phyloP scores from a whole-genome alignment of 2,888 invertebrate genomes.

The Platypus cylindrus region DNA sequence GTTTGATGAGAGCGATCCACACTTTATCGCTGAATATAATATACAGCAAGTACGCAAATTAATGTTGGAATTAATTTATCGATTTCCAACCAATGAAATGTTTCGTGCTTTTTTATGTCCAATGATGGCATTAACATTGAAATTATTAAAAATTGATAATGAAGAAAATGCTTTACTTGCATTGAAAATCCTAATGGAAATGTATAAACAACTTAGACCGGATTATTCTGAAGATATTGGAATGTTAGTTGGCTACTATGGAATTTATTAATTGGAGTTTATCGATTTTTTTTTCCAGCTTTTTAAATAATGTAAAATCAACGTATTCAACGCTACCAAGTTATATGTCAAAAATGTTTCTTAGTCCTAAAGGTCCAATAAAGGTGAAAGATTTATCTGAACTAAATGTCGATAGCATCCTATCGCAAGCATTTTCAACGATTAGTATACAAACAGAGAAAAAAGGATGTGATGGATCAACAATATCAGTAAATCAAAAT shows the following conservation, averaged over 20 bases:
- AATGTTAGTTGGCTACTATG: not conserved
- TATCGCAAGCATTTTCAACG: conserved; percentile 83
- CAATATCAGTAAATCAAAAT: conserved; percentile 53
- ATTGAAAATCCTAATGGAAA: conserved; percentile 88
- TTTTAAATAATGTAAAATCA: conserved; percentile 83
- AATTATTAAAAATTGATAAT: conserved; percentile 86
- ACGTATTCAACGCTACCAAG: conserved; percentile 87
- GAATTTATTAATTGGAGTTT: not conserved
- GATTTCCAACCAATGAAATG: conserved; percentile 83
- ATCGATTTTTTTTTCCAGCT: conserved; percentile 38
- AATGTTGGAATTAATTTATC: conserved; percentile 89
- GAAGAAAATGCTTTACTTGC: conserved; percentile 96
- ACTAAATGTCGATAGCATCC: conserved; percentile 68
- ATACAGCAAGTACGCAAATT: conserved; percentile 84
- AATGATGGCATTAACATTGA: conserved; percentile 79
- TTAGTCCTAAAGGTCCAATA: conserved; percentile 72
- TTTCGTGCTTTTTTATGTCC: conserved; percentile 74
- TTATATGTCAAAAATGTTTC: conserved; percentile 85
- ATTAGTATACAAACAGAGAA: conserved; percentile 83
- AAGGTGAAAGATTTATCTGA: conserved; percentile 80
- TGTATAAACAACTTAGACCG: conserved; percentile 90
- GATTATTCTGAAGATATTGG: conserved; percentile 73
- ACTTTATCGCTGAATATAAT: conserved; percentile 92
- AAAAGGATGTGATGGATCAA: conserved; percentile 60
- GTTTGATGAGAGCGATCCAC: conserved; percentile 85